These are phyloP conservation scores for Stomatorhinus walkeri DNA, from an alignment of 2,797 vertebrate species.

Conservation along the genomic window DNA sequence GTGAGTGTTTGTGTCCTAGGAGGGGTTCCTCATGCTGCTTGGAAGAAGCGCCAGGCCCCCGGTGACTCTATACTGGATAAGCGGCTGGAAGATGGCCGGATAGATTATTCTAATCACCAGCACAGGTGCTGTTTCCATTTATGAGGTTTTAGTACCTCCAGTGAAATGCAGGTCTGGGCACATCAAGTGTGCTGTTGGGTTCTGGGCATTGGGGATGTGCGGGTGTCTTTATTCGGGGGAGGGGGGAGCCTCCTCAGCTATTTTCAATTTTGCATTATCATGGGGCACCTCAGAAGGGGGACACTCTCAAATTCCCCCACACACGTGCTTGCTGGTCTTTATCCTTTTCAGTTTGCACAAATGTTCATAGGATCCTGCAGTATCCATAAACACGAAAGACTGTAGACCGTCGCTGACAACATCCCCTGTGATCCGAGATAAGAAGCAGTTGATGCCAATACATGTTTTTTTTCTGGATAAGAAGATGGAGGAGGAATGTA, in stretches of 20 bases:
- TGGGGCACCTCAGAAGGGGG: not conserved
- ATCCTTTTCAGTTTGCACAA: not conserved
- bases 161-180: not conserved
- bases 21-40: not conserved
- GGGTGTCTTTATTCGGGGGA: too few relatives aligned
- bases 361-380: not conserved
- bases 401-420: not conserved
- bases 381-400: not conserved
- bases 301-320: not conserved
- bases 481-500: not conserved
- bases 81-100: not conserved
- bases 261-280: not conserved
- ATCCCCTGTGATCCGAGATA: not conserved
- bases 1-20: not conserved
- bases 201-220: not conserved
- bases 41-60: not conserved
- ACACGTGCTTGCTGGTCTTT: not conserved
- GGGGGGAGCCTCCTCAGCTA: not conserved
- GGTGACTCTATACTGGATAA: not conserved
- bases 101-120: not conserved
- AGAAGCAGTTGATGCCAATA: not conserved
- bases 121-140: not conserved
- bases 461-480: not conserved
- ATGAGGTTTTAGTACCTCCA: not conserved
- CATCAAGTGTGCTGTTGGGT: not conserved